Base-by-base conservation (phyloP, 1,140 invertebrate species). In the Pseudomyrmex sp. region DNA sequence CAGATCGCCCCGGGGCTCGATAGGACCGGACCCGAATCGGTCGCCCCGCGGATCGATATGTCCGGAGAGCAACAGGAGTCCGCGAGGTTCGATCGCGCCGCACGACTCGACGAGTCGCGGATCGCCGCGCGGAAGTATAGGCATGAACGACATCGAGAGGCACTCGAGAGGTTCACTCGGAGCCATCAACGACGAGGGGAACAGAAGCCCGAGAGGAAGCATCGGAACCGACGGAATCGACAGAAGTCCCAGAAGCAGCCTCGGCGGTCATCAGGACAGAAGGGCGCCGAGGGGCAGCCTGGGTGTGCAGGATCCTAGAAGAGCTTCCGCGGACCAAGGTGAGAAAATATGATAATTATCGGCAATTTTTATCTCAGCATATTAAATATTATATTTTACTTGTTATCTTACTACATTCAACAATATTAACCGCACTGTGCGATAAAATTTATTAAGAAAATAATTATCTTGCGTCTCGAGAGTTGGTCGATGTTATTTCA, bases 271-370 rank as follows among this genome's bases (percentile, higher is more conserved):
- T 48, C 94, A 95, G 26, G 93, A 95, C 0, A 92, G 94, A 61
- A 94, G 95, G 75, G 95, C 95, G 83, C 95, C 95, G 0, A 94
- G 96, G 85, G 95, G 95, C 72, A 96, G 95, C 87, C 82, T 96
- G 13, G 95, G 95, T 3, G 95, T 95, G 83, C 96, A 96, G 92
- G 96, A 96, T 80, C 95, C 95, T n/a, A 95, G 96, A 69, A 94
- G 96, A 88, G 93, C 96, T 7, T 96, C 96, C 68, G 96, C 96
- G 74, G 94, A 94, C 91, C 94, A 94, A 85, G 92, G 94, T 94
- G 69, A 91, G 90, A 65, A 58, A 35, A 35, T 35, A 1, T 35
- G 0, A 35, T 7, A 35, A 35, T 35, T 35, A 35, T 35, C 35
- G 35, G 5, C 5, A 4, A 35, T 1, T 52, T 26, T 52, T 10